Evolutionary conservation across 1,140 invertebrate genomes (phyloP).

Genomic region (Bombus pyrosoma): DNA sequence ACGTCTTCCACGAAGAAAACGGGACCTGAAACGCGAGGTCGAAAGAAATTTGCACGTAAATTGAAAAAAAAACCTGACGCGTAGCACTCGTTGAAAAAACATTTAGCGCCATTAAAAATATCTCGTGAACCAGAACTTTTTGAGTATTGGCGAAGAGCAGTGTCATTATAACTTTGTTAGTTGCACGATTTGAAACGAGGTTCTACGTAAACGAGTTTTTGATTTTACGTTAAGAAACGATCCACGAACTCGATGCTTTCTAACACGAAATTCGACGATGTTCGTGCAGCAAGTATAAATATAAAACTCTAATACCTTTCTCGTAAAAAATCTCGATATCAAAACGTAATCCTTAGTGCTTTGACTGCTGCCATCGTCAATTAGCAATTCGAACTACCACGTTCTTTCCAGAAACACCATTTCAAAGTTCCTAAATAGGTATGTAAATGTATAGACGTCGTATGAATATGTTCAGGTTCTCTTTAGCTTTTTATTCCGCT

Average conservation of each 20-base stretch:
- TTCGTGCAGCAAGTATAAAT: no score
- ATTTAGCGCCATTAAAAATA: slow-evolving; percentile 16
- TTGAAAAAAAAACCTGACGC: background rate
- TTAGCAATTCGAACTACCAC: no score
- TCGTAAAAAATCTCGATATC: no score
- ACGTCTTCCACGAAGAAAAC: background rate
- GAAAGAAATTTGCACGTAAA: slow-evolving; percentile 17
- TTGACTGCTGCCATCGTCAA: no score
- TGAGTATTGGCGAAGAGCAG: background rate
- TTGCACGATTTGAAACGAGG: background rate
- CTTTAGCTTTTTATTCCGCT: no score
- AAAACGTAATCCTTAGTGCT: no score
- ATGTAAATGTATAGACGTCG: no score
- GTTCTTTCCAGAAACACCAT: no score
- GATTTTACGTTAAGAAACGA: background rate
- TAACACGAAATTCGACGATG: background rate
- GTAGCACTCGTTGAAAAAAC: background rate
- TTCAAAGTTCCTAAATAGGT: no score
- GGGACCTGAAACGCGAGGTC: no score
- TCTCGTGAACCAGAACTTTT: background rate
- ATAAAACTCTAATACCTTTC: no score
- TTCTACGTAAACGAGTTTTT: background rate
- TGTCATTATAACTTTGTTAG: slow-evolving; percentile 20
- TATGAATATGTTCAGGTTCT: no score
- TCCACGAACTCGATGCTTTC: background rate